Conservation (phyloP, 2,797 vertebrate genomes). For the Scyliorhinus canicula region DNA sequence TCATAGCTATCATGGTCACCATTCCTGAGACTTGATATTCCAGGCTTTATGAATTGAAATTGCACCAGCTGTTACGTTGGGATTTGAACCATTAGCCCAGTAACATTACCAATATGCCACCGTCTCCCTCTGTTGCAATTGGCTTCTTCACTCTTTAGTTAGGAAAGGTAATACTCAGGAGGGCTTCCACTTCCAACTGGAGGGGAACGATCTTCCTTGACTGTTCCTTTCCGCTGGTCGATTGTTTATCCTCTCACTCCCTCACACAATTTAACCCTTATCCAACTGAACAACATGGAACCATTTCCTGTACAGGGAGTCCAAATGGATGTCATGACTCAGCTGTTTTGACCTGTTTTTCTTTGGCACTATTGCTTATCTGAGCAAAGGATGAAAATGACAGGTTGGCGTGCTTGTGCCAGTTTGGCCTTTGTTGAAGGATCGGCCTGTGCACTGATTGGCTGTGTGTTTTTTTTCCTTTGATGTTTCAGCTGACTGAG, state of each 20-base stretch:
- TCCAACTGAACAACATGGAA: background rate
- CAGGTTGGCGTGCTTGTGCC: background rate
- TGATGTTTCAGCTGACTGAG: constrained; percentile 73
- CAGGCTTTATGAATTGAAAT: background rate
- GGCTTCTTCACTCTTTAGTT: background rate
- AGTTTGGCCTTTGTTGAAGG: background rate
- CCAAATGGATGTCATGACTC: background rate
- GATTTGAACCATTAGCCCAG: background rate
- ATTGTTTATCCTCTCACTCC: background rate
- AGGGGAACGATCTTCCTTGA: background rate
- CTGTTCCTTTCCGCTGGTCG: background rate
- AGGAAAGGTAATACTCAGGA: background rate
- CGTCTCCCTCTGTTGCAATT: background rate
- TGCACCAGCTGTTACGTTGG: too few species aligned
- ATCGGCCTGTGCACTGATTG: background rate
- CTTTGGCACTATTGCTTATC: background rate
- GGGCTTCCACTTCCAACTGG: background rate
- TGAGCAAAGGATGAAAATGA: background rate
- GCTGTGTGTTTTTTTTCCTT: background rate
- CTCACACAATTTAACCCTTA: background rate
- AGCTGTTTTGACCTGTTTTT: background rate
- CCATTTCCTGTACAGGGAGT: background rate
- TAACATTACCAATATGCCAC: background rate
- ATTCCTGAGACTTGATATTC: background rate
- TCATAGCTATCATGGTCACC: background rate